Conservation (phyloP, 2,797 vertebrate species). For the Eutrigla gurnardus region DNA sequence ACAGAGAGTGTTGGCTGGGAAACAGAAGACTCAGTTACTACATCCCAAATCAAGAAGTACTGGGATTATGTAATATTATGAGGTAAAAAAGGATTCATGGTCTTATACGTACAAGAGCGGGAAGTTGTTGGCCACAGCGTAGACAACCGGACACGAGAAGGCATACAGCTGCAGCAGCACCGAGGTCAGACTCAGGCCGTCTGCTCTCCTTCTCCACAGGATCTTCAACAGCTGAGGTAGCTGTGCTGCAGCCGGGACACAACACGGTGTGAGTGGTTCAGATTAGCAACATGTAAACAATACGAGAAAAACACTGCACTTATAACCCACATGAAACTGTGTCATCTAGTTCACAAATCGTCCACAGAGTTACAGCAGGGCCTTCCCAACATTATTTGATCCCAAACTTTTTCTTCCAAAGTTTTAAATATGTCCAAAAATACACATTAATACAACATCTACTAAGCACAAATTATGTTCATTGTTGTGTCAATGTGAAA, state of each 20-base stretch:
- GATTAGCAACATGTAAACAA: not conserved
- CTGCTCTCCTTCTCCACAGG: constrained; percentile 78
- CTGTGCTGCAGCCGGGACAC: constrained; percentile 78
- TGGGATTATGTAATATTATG: not conserved
- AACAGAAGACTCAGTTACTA: not conserved
- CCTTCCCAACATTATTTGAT: too few species aligned
- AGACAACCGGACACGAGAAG: constrained; percentile 83
- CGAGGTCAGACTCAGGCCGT: constrained; percentile 85
- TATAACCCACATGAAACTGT: not conserved
- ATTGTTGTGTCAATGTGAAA: too few species aligned
- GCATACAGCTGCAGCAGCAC: constrained; percentile 85
- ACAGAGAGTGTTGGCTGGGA: not conserved
- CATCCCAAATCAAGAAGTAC: not conserved
- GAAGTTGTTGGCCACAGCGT: constrained; percentile 82
- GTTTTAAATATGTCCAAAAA: too few species aligned
- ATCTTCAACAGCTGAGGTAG: constrained; percentile 87
- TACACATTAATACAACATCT: too few species aligned
- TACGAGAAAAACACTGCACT: not conserved
- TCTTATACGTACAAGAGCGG: constrained; percentile 84
- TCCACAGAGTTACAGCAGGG: too few species aligned
- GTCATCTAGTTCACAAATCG: too few species aligned
- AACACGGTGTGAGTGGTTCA: not conserved
- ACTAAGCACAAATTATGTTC: too few species aligned
- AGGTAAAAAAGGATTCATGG: not conserved
- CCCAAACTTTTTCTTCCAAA: too few species aligned